Base-by-base conservation (phyloP, 1,140 invertebrate species). In the Hyposmocoma kahamanoa region DNA sequence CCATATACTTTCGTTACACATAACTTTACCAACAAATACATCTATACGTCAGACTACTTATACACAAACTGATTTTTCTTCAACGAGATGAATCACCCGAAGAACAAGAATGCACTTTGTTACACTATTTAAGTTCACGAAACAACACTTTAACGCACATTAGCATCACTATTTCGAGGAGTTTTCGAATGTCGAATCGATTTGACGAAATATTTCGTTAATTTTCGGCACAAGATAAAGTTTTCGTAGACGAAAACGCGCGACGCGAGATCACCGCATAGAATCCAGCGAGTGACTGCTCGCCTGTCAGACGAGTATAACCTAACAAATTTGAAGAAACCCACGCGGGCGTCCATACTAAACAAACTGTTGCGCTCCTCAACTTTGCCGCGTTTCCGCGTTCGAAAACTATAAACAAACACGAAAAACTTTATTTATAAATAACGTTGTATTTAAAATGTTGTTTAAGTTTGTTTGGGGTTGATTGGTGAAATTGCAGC, bases 11-110 rank as follows among this genome's bases (percentile, higher is more conserved):
- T 63, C 46, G 56, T 42, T 56, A 66, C 69, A 70, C 60, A 63
- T 63, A 59, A 68, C 59, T 58, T 22, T 65, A 66, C 60, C 45
- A 53, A 59, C 57, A 47, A 66, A 71, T 67, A 67, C 58, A 67
- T 62, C 54, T 54, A 62, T 41, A 59, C 55, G 54, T 57, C 62
- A 50, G 64, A 69, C 72, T n/a, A n/a, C n/a, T n/a, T n/a, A n/a
- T n/a, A 73, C 65, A 71, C 70, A 77, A 65, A 70, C 32, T 15
- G 38, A 76, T 73, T 80, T 77, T 70, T 73, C 72, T 68, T 75
- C 67, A 63, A 61, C 63, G 64, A 77, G 77, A 78, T 81, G 77
- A 81, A 80, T 80, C 76, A 80, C 70, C n/a, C n/a, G n/a, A n/a
- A n/a, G n/a, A n/a, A n/a, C 67, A 32, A 69, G 72, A 77, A 80